Conservation (phyloP, 1,140 invertebrate species). For the Battus philenor region DNA sequence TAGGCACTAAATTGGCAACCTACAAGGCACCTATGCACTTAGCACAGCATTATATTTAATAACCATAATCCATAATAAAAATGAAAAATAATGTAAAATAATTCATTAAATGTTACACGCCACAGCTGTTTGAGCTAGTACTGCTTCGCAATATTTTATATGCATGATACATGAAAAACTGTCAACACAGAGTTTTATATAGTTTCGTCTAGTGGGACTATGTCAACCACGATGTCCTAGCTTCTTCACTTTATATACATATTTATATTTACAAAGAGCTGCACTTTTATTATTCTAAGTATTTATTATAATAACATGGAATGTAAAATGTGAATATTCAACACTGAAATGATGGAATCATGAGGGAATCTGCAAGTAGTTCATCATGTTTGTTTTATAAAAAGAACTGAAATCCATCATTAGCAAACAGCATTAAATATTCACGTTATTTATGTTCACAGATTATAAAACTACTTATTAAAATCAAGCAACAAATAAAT, state of each 20-base stretch:
- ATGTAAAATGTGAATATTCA: slow-evolving; percentile 42
- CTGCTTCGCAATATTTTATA: slow-evolving; percentile 26
- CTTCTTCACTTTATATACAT: slow-evolving; percentile 36
- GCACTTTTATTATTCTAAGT: slow-evolving; percentile 29
- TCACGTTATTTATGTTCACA: slow-evolving; percentile 2
- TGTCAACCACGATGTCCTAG: slow-evolving; percentile 33
- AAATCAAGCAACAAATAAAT: no score
- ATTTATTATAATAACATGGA: slow-evolving; percentile 30
- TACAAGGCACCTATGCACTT: slow-evolving; percentile 77
- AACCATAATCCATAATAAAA: slow-evolving; percentile 34
- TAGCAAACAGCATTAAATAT: slow-evolving; percentile 11
- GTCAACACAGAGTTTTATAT: slow-evolving; percentile 21
- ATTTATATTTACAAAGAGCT: slow-evolving; percentile 46
- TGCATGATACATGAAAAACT: slow-evolving; percentile 19
- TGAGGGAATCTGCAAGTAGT: no score
- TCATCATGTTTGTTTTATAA: background rate
- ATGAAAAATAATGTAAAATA: slow-evolving; percentile 18
- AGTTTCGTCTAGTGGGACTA: slow-evolving; percentile 30
- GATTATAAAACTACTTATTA: slow-evolving; percentile 3
- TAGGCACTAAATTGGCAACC: slow-evolving; percentile 77
- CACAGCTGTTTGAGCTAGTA: slow-evolving; percentile 26
- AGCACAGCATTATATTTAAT: slow-evolving; percentile 69
- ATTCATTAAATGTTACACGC: slow-evolving; percentile 24
- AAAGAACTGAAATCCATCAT: background rate
- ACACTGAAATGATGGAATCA: slow-evolving; percentile 23